Percentiles rank a stretch among this genome's conserved stretches.
Conservation (phyloP, 2,797 vertebrate genomes). For the Pangasius krempfi region DNA sequence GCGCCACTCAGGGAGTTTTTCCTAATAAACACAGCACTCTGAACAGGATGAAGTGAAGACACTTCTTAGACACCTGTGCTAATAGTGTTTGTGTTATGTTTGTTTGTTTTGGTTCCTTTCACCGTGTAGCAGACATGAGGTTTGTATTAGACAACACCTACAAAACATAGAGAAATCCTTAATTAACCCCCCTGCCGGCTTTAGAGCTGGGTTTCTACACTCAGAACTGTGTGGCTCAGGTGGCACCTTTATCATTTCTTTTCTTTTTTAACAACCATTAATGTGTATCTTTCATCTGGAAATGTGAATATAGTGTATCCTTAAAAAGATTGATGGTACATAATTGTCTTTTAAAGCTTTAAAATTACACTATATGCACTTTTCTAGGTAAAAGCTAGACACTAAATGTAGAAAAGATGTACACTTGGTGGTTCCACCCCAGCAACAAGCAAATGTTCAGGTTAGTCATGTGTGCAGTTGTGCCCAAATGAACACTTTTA, state of each 20-base stretch:
- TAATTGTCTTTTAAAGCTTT: neutral
- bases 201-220: neutral
- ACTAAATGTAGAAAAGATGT: neutral
- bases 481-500: neutral
- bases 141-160: neutral
- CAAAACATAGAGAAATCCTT: neutral
- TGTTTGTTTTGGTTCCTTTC: neutral
- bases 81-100: neutral
- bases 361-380: neutral
- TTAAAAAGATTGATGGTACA: neutral
- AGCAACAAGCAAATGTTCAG: neutral
- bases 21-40: neutral
- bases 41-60: neutral
- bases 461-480: neutral
- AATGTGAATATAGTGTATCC: neutral
- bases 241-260: neutral
- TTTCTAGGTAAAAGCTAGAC: neutral
- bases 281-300: neutral
- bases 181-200: neutral
- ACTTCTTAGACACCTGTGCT: neutral
- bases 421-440: too few species aligned
- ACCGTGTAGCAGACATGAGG: neutral
- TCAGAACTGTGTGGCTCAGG: neutral
- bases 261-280: neutral
- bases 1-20: too few species aligned